Base-by-base conservation (phyloP, 1,140 invertebrate genomes). In the Carposina sasakii region DNA sequence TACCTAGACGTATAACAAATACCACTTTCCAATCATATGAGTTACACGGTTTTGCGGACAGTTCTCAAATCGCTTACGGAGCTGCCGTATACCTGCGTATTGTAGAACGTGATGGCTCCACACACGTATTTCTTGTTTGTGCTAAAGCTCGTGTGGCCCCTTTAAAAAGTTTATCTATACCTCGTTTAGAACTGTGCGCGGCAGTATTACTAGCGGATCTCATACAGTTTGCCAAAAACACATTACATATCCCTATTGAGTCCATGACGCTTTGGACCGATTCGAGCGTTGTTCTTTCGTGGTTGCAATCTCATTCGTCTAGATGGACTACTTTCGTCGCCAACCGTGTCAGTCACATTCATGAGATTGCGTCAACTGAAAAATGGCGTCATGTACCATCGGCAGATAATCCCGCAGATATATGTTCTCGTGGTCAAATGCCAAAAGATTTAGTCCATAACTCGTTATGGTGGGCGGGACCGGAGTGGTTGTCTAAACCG, bases 181-280 rank as follows among this genome's bases (percentile, higher is more conserved):
- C 87, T 1, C 37, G 76, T 47, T 51, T 88, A 24, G 86, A 88
- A 62, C 60, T 87, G 10, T 73, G 57, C 36, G 85, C 64, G 6
- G 85, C 85, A 1, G 53, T 70, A 1, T 37, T 86, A 8, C 49
- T 84, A 8, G 61, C 71, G 3, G 55, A 67, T 4, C 20, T 85
- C 12, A 41, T 67, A 10, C 22, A 56, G 28, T 56, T 61, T 15
- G 52, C 75, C 1, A 24, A 33, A 1, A 49, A 59, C 2, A 56
- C 24, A 19, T 39, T 58, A 12, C 37, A 41, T 19, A 26, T 56
- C 10, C 0, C 2, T 1, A 45, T 76, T 41, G 33, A 48, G 5
- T 17, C 59, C 12, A 41, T 65, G 0, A n/a, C n/a, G n/a, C n/a
- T n/a, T 51, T 82, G 71, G 69, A 63, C 59, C 2, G 77, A 86